Conservation (phyloP, 2,113 vertebrate species). For the Steatornis caripensis region DNA sequence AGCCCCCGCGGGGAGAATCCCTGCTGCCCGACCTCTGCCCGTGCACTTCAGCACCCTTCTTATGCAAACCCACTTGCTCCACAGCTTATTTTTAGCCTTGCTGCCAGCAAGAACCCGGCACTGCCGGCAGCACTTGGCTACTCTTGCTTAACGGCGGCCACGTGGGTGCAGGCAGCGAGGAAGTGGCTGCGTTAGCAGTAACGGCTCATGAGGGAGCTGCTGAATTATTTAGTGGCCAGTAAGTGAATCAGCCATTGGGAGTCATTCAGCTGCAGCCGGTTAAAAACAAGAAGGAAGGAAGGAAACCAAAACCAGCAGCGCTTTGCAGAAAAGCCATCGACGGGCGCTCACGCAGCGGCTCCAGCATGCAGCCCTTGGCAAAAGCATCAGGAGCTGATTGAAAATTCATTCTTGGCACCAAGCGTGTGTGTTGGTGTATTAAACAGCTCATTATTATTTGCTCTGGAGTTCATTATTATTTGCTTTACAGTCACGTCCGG, state of each 20-base stretch:
- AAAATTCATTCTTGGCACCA: neutral
- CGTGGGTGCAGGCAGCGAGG: neutral
- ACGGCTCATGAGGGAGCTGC: conserved; percentile 25
- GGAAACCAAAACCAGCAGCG: conserved; percentile 20
- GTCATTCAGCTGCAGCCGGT: conserved; percentile 40
- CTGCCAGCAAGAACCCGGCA: neutral
- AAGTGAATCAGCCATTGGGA: conserved; percentile 51
- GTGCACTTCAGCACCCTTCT: neutral
- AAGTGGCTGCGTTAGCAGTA: neutral
- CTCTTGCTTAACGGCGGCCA: neutral
- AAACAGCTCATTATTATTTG: conserved; percentile 61
- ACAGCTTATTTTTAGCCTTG: conserved; percentile 26
- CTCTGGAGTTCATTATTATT: conserved; percentile 56
- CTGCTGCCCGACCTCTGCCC: neutral
- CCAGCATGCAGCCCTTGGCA: conserved; percentile 20
- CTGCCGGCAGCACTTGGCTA: neutral
- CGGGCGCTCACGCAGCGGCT: neutral
- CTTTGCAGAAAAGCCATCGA: neutral
- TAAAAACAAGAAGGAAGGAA: conserved; percentile 22
- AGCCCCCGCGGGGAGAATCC: neutral
- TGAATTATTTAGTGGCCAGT: conserved; percentile 53
- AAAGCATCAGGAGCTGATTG: neutral
- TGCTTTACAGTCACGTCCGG: conserved; percentile 39
- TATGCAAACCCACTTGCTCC: neutral
- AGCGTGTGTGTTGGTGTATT: neutral